A percentile compares a stretch with the other conserved stretches of the same genome.
These are phyloP conservation scores for Protonibea diacanthus DNA, from an alignment of 2,797 vertebrate genomes.

Conservation along the genomic window DNA sequence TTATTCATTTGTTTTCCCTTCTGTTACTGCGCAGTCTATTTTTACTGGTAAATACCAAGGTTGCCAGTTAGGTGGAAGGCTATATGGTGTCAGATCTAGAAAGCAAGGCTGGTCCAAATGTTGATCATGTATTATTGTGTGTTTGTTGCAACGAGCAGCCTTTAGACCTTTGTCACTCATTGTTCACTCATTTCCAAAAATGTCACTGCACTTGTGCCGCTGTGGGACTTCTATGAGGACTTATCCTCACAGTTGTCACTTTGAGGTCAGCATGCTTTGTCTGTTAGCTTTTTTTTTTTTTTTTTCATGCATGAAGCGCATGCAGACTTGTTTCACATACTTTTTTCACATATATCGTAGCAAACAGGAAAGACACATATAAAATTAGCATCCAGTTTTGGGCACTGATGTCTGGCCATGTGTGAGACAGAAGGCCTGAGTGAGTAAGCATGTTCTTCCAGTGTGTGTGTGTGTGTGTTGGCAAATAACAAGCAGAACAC, in stretches of 20 bases:
- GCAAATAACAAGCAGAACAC: background rate
- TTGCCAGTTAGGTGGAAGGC: slow-evolving; percentile 26
- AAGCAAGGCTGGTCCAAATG: slow-evolving; percentile 27
- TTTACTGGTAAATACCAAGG: slow-evolving; percentile 58
- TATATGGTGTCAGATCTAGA: slow-evolving; percentile 12
- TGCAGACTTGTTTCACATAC: background rate
- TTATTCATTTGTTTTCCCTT: slow-evolving; percentile 74
- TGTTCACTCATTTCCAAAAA: background rate
- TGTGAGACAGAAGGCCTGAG: background rate
- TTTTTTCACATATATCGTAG: too few relatives aligned
- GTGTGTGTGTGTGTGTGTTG: background rate
- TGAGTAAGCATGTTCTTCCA: background rate
- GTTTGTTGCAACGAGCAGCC: background rate
- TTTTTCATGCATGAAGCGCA: background rate
- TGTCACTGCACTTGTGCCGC: background rate
- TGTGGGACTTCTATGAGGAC: too few relatives aligned
- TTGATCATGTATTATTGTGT: background rate
- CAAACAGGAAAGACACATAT: background rate
- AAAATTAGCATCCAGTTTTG: background rate
- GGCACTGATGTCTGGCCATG: background rate
- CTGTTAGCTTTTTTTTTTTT: background rate
- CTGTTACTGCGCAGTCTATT: slow-evolving; percentile 50
- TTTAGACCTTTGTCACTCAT: background rate
- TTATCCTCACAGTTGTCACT: slow-evolving; percentile 7
- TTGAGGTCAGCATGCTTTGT: background rate